Percentiles rank a stretch among this genome's conserved stretches.
phyloP scores from a whole-genome alignment of 2,797 vertebrate species.

The Fistularia tabacaria region DNA sequence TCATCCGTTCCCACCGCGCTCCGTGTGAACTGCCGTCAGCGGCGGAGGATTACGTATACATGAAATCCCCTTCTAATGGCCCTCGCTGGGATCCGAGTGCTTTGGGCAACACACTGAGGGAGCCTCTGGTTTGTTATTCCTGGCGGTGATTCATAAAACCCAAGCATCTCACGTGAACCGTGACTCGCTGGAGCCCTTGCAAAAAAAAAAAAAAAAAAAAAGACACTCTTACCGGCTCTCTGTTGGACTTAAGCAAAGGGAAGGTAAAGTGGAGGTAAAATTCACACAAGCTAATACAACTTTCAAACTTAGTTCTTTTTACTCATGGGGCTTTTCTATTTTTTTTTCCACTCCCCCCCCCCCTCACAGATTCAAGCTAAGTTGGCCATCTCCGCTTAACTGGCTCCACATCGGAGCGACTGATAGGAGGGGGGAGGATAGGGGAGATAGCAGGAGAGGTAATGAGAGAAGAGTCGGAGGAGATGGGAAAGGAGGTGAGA shows the following conservation, averaged over 20 bases:
- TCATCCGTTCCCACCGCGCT: slow-evolving; percentile 7
- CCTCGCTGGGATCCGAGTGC: slow-evolving; percentile 43
- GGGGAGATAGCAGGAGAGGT: slow-evolving; percentile 24
- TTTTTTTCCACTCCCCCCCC: no score
- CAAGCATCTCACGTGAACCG: slow-evolving; percentile 41
- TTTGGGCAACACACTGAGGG: slow-evolving; percentile 48
- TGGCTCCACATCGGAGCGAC: background rate
- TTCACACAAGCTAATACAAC: slow-evolving; percentile 7
- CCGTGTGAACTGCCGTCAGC: slow-evolving; percentile 30
- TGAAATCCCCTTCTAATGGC: slow-evolving; percentile 32
- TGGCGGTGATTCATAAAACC: slow-evolving; percentile 56
- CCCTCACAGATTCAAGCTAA: no score
- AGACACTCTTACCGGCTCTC: slow-evolving; percentile 40
- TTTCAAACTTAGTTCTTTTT: no score
- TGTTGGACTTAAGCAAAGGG: slow-evolving; percentile 16
- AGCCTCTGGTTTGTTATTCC: slow-evolving; percentile 61
- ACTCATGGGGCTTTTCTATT: no score
- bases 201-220: slow-evolving; percentile 2
- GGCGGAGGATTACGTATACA: slow-evolving; percentile 37
- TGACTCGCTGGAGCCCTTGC: slow-evolving; percentile 30
- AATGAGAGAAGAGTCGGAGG: slow-evolving; percentile 32
- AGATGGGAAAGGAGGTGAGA: slow-evolving; percentile 41
- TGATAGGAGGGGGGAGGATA: background rate
- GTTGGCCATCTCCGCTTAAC: background rate
- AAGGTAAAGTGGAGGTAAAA: slow-evolving; percentile 3